phyloP scores from a whole-genome alignment of 2,888 invertebrate species.

The Hemistola chrysoprasaria region DNA sequence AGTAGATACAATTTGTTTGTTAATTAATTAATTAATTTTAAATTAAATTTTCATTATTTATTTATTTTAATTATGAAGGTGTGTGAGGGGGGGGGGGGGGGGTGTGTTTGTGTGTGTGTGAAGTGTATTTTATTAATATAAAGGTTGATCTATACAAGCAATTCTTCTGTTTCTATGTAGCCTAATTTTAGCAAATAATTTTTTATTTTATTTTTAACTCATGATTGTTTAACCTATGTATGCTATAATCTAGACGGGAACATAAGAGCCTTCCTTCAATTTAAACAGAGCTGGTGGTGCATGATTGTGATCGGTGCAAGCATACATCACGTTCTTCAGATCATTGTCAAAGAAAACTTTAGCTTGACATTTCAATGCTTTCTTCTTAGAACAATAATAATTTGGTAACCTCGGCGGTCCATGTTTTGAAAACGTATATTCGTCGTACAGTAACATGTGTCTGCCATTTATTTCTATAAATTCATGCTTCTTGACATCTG shows the following conservation, averaged over 20 bases:
- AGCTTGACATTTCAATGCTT: conserved; percentile 1
- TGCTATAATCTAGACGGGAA: too few species aligned
- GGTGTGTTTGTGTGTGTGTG: too few species aligned
- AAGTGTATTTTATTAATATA: too few species aligned
- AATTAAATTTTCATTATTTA: too few species aligned
- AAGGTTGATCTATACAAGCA: too few species aligned
- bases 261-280: background rate
- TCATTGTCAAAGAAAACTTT: conserved; percentile 4
- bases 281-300: background rate
- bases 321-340: background rate
- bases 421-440: conserved; percentile 23
- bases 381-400: conserved; percentile 26
- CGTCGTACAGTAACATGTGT: conserved; percentile 23
- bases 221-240: too few species aligned
- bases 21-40: too few species aligned
- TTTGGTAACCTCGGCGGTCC: background rate
- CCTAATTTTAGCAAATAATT: too few species aligned
- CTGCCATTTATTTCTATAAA: conserved; percentile 22
- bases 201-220: background rate
- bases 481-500: conserved; percentile 8
- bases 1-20: too few species aligned
- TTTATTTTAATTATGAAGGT: too few species aligned
- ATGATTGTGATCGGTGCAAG: conserved; percentile 1
- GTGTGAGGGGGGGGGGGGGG: too few species aligned
- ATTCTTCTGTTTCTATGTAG: too few species aligned